Conservation (phyloP, 2,888 invertebrate species). For the Pollenia griseotomentosa region DNA sequence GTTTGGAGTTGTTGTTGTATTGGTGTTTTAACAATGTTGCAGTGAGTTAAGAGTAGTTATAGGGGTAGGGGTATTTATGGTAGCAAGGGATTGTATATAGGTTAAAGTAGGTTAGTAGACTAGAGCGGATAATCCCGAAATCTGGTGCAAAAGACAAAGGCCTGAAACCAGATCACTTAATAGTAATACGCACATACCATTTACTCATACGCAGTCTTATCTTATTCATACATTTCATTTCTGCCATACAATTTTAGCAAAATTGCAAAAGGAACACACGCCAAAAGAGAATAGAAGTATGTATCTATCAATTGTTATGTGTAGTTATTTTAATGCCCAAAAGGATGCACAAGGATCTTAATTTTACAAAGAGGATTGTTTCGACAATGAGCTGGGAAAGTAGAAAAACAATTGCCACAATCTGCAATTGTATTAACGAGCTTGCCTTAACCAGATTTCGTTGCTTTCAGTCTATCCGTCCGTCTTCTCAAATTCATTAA, state of each 20-base stretch:
- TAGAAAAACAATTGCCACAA: constrained; percentile 45
- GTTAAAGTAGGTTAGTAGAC: constrained; percentile 72
- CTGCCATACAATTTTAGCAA: neutral
- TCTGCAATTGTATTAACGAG: constrained; percentile 63
- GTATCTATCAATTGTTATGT: constrained; percentile 50
- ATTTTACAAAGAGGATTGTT: constrained; percentile 54
- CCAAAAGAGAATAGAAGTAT: constrained; percentile 47
- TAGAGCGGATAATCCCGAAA: constrained; percentile 71
- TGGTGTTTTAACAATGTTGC: constrained; percentile 1
- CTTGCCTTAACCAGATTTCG: constrained; percentile 43
- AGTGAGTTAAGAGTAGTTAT: constrained; percentile 15
- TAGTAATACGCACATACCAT: constrained; percentile 59
- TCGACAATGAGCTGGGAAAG: constrained; percentile 46
- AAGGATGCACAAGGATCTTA: constrained; percentile 59
- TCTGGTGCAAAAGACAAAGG: constrained; percentile 72
- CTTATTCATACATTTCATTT: constrained; percentile 5
- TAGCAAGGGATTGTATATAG: constrained; percentile 61
- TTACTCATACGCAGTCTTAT: constrained; percentile 15
- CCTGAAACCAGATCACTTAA: constrained; percentile 73
- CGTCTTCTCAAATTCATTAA: constrained; percentile 38
- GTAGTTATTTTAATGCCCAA: constrained; percentile 42
- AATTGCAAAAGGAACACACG: constrained; percentile 64
- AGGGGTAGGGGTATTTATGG: constrained; percentile 69
- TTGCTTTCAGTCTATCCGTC: constrained; percentile 1
- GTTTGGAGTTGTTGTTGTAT: constrained; percentile 15